phyloP scores from a whole-genome alignment of 2,113 vertebrate genomes.

The Lethenteron camtschaticum region DNA sequence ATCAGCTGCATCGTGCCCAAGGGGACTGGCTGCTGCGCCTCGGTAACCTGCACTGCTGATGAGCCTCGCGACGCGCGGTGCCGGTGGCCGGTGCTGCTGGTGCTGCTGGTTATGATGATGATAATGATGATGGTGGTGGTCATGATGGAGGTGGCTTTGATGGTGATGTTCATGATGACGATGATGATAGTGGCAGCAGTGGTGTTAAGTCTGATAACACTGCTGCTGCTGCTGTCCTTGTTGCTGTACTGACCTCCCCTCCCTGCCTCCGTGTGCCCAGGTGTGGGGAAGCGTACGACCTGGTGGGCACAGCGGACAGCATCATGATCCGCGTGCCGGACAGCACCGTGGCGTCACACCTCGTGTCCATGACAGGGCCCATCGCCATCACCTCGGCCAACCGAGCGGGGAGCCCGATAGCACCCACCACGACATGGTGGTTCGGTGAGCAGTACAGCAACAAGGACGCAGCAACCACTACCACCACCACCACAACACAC shows the following conservation, averaged over 20 bases:
- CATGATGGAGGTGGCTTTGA: too few relatives aligned
- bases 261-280: slow-evolving; percentile 16
- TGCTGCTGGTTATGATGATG: too few relatives aligned
- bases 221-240: too few relatives aligned
- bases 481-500: too few relatives aligned
- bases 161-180: too few relatives aligned
- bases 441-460: slow-evolving; percentile 26
- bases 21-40: slow-evolving; percentile 46
- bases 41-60: slow-evolving; percentile 19
- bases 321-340: slow-evolving; percentile 72
- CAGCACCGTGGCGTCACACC: slow-evolving; percentile 40
- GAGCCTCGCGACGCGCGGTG: too few relatives aligned
- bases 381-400: slow-evolving; percentile 61
- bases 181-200: too few relatives aligned
- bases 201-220: too few relatives aligned
- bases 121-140: too few relatives aligned
- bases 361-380: slow-evolving; percentile 50
- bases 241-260: too few relatives aligned
- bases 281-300: slow-evolving; percentile 42
- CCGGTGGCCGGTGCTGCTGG: too few relatives aligned
- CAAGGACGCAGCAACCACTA: too few relatives aligned
- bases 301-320: slow-evolving; percentile 52
- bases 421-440: slow-evolving; percentile 58
- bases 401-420: slow-evolving; percentile 54
- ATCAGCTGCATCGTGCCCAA: slow-evolving; percentile 58